Base-by-base conservation (phyloP, 1,140 invertebrate species). In the Anastrepha obliqua region DNA sequence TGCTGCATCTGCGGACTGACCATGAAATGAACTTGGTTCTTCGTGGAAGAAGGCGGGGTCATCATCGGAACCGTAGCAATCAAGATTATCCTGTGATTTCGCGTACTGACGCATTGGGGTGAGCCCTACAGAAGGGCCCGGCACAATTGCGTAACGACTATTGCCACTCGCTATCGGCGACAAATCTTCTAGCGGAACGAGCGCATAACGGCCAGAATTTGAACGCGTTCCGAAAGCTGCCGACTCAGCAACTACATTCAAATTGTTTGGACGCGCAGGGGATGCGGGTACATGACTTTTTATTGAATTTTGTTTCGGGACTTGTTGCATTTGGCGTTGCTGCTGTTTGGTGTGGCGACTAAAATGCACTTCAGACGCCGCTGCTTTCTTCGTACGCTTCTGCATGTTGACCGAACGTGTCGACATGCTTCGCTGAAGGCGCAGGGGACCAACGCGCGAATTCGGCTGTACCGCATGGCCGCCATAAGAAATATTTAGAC, bases 181-280 rank as follows among this genome's bases (percentile, higher is more conserved):
- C 29, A 93, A 89, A 85, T 94, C 93, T 87, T 94, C 93, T 6
- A 94, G 89, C 7, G 94, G 94, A 59, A 94, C 94, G 74, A 94
- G 88, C 13, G 94, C 94, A 90, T 94, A 94, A 85, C 94, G 91
- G 20, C 91, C 92, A 42, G 90, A 92, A 17, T 90, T 85, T 15
- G 87, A 89, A 60, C 87, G 88, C 7, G 74, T 86, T 81, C 87
- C 78, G 58, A 86, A 85, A 29, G 65, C 42, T 7, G 74, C 8
- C 42, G 47, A 9, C 13, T 89, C 88, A 60, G 65, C 60, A 64
- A 60, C 51, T 65, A 47, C 86, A 62, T 60, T 85, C 15, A 62
- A 55, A 44, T 70, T 87, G 74, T 90, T 89, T 88, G 86, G 89
- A 60, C 47, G 88, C 90, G 91, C 47, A 89, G 90, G 42, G 87